Evolutionary conservation across 2,888 invertebrate species (phyloP).

Genomic region (Dermolepida albohirtum): DNA sequence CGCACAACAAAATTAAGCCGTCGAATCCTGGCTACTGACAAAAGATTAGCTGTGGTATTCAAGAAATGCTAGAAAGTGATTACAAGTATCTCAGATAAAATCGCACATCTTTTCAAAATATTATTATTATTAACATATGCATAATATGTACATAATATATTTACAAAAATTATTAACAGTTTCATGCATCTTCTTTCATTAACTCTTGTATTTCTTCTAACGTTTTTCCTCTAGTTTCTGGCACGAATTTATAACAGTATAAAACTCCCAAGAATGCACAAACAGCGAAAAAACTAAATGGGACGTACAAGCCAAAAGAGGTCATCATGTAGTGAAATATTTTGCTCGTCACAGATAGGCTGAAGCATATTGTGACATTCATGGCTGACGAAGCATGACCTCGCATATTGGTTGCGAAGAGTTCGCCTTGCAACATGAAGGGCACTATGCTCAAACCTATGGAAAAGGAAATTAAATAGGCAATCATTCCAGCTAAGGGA

Average conservation of each 20-base stretch:
- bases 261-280: conserved; percentile 51
- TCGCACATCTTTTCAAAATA: too few species aligned
- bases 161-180: not conserved
- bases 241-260: conserved; percentile 55
- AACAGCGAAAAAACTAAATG: conserved; percentile 54
- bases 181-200: conserved; percentile 46
- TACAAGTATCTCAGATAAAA: too few species aligned
- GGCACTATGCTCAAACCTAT: conserved; percentile 51
- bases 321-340: conserved; percentile 54
- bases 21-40: too few species aligned
- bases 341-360: conserved; percentile 52
- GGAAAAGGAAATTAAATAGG: conserved; percentile 49
- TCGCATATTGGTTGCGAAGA: conserved; percentile 53
- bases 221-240: conserved; percentile 61
- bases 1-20: too few species aligned
- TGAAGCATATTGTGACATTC: conserved; percentile 51
- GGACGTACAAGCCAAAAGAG: conserved; percentile 54
- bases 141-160: not conserved
- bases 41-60: too few species aligned
- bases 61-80: too few species aligned
- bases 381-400: conserved; percentile 53
- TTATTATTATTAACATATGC: not conserved
- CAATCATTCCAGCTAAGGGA: conserved; percentile 48
- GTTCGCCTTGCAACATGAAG: conserved; percentile 52
- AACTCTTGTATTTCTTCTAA: conserved; percentile 61